Conservation (phyloP, 1,140 invertebrate genomes). For the Polypedilum pembai region DNA sequence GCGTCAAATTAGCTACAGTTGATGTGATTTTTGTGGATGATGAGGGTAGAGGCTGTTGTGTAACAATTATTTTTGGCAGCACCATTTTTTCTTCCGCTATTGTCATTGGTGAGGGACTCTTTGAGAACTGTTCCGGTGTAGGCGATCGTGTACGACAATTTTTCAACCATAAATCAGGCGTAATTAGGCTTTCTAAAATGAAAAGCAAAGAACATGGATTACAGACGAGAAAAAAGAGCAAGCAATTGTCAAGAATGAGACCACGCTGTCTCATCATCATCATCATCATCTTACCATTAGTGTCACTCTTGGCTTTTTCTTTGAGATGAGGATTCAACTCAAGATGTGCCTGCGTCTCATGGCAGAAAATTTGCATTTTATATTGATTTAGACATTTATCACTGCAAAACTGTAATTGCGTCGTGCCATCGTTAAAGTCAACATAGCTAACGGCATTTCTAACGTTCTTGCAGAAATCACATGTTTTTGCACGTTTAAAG, state of each 20-base stretch:
- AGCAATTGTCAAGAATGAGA: constrained; percentile 39
- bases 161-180: constrained; percentile 77
- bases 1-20: constrained; percentile 34
- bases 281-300: constrained; percentile 33
- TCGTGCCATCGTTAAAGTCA: constrained; percentile 74
- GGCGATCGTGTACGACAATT: constrained; percentile 63
- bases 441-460: constrained; percentile 86
- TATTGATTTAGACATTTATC: constrained; percentile 91
- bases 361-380: constrained; percentile 92
- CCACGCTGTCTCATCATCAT: constrained; percentile 43
- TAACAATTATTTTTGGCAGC: constrained; percentile 32
- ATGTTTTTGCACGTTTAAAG: constrained; percentile 86
- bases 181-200: constrained; percentile 55
- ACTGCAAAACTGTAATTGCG: constrained; percentile 72
- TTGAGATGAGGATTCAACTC: constrained; percentile 69
- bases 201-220: not conserved
- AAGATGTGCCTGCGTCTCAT: constrained; percentile 80
- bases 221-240: not conserved
- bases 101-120: constrained; percentile 32
- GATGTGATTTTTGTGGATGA: constrained; percentile 40
- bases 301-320: constrained; percentile 37
- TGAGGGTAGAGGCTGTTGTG: constrained; percentile 33
- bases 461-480: constrained; percentile 87
- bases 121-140: constrained; percentile 42
- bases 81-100: constrained; percentile 36